phyloP scores from a whole-genome alignment of 64 coral and sea anemone genomes.

The Montipora efflorescens region DNA sequence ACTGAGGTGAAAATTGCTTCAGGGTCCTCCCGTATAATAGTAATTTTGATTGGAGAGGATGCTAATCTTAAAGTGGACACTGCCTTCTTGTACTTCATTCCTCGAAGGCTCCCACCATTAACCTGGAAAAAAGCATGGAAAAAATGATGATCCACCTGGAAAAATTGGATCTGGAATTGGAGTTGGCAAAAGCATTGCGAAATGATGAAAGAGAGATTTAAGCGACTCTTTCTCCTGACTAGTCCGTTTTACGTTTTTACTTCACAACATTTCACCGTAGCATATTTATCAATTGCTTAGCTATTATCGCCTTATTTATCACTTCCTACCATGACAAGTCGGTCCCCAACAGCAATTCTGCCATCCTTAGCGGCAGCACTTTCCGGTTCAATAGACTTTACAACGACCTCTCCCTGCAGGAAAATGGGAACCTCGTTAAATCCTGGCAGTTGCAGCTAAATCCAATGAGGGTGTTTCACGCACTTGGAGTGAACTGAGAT shows the following conservation, averaged over 20 bases:
- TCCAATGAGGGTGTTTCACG: too few species aligned
- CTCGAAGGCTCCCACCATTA: conserved; percentile 41
- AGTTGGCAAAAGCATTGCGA: too few species aligned
- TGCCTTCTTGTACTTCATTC: conserved; percentile 45
- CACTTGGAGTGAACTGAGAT: too few species aligned
- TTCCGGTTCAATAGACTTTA: conserved; percentile 40
- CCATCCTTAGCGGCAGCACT: conserved; percentile 65
- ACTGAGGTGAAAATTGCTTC: conserved; percentile 66
- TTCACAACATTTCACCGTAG: too few species aligned
- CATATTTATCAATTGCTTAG: background rate
- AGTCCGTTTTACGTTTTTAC: too few species aligned
- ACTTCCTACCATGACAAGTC: conserved; percentile 75
- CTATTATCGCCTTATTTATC: background rate
- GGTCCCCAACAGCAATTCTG: conserved; percentile 80
- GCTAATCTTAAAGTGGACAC: conserved; percentile 64
- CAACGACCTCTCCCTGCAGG: background rate
- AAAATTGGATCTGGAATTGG: too few species aligned
- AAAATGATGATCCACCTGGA: too few species aligned
- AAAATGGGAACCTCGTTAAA: too few species aligned
- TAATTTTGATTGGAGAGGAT: conserved; percentile 32
- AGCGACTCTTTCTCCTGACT: too few species aligned
- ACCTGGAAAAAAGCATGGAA: conserved; percentile 17
- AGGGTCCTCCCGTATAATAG: conserved; percentile 60
- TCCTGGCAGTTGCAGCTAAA: too few species aligned
- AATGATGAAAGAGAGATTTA: too few species aligned